A percentile compares a stretch with the other conserved stretches of the same genome.
Conservation (phyloP, 2,113 vertebrate genomes). For the Dolichallabes microphthalmus region DNA sequence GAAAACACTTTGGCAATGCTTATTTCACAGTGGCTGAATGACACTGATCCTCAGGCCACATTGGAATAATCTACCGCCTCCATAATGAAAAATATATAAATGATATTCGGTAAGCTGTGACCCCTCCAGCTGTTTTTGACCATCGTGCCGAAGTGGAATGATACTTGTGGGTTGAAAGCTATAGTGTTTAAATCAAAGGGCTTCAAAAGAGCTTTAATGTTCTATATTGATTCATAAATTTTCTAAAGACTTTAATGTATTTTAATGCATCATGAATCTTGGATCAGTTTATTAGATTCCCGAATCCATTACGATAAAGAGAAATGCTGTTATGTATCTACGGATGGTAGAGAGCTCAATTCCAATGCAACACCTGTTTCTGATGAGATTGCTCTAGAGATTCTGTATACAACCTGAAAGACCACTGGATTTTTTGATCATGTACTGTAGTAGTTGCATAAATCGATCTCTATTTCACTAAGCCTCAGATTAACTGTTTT, state of each 20-base stretch:
- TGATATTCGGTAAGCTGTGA: background rate
- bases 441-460: background rate
- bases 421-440: background rate
- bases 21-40: slow-evolving; percentile 17
- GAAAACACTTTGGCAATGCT: background rate
- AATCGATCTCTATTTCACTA: background rate
- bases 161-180: background rate
- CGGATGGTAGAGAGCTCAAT: background rate
- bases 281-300: background rate
- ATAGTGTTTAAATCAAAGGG: background rate
- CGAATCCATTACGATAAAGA: background rate
- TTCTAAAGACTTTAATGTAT: background rate
- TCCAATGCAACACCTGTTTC: background rate
- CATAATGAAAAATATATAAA: slow-evolving; percentile 6
- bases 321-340: background rate
- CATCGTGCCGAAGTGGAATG: background rate
- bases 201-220: background rate
- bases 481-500: background rate
- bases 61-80: background rate
- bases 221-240: background rate
- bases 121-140: background rate
- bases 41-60: background rate
- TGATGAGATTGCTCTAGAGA: background rate
- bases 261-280: slow-evolving; percentile 3
- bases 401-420: background rate